These are phyloP conservation scores for Colossoma macropomum DNA, from an alignment of 2,113 vertebrate species.

Conservation along the genomic window DNA sequence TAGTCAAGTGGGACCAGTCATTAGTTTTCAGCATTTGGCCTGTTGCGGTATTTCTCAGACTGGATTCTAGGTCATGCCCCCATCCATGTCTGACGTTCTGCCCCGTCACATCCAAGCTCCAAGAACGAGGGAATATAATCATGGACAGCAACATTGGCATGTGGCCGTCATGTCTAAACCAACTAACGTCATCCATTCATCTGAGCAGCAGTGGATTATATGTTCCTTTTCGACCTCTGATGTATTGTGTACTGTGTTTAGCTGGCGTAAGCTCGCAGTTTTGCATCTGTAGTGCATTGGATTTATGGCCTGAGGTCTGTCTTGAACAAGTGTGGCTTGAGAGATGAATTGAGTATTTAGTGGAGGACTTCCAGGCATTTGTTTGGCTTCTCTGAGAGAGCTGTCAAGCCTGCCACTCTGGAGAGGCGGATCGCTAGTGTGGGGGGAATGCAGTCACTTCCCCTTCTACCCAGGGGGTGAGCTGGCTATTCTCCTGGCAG, in stretches of 20 bases:
- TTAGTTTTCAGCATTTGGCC: slow-evolving; percentile 4
- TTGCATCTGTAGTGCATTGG: slow-evolving; percentile 42
- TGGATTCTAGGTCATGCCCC: slow-evolving; percentile 9
- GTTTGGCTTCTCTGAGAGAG: slow-evolving; percentile 46
- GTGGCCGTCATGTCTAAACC: slow-evolving; percentile 30
- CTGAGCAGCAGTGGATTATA: slow-evolving; percentile 34
- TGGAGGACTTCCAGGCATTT: slow-evolving; percentile 50
- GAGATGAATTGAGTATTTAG: slow-evolving; percentile 46
- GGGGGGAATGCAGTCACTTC: slow-evolving; percentile 32
- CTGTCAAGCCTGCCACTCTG: slow-evolving; percentile 47
- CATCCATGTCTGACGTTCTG: neutral
- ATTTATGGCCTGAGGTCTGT: slow-evolving; percentile 45
- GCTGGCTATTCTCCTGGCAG: slow-evolving; percentile 16
- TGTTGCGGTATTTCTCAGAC: neutral
- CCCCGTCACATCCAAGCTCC: slow-evolving; percentile 1
- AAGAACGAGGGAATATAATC: slow-evolving; percentile 18
- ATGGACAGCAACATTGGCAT: neutral
- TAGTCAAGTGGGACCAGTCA: neutral
- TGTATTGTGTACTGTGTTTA: slow-evolving; percentile 43
- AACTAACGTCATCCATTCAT: slow-evolving; percentile 21
- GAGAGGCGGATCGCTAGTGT: slow-evolving; percentile 33
- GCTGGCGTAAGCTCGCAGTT: slow-evolving; percentile 7
- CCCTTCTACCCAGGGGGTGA: slow-evolving; percentile 23
- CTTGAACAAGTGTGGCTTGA: slow-evolving; percentile 48
- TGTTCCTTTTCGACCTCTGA: slow-evolving; percentile 37